These are phyloP conservation scores for Malaclemys terrapin DNA, from an alignment of 2,113 vertebrate species.

Conservation along the genomic window DNA sequence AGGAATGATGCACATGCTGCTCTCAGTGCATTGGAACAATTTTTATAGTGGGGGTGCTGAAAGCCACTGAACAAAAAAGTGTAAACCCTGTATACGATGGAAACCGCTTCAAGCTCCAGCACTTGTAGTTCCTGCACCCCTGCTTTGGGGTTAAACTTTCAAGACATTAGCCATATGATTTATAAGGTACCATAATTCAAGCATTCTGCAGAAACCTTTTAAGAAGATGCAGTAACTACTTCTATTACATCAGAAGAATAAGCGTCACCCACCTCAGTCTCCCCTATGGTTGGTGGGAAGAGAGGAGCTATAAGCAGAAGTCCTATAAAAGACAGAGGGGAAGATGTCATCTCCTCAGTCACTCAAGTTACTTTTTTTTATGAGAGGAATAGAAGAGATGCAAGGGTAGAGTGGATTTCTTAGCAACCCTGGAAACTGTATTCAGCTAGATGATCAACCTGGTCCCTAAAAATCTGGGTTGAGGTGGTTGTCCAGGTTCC, in stretches of 20 bases:
- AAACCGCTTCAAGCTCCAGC: too few relatives aligned
- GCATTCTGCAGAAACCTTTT: background rate
- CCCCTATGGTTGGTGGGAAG: fast-evolving
- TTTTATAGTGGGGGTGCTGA: too few relatives aligned
- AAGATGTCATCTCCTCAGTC: background rate
- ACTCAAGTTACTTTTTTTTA: background rate
- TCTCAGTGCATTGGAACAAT: too few relatives aligned
- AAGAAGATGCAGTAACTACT: background rate
- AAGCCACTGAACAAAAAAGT: too few relatives aligned
- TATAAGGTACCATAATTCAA: background rate
- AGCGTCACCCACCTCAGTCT: background rate
- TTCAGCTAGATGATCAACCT: background rate
- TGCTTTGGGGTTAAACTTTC: background rate
- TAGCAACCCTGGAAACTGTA: background rate
- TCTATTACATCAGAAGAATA: background rate
- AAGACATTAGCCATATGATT: background rate
- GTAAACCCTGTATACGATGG: too few relatives aligned
- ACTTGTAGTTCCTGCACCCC: too few relatives aligned
- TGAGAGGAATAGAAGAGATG: background rate
- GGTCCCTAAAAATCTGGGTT: background rate
- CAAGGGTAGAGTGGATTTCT: background rate
- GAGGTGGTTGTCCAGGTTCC: background rate
- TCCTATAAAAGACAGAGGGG: conserved; percentile 16
- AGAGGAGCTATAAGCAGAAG: background rate
- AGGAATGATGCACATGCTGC: background rate